Evolutionary conservation across 2,888 invertebrate genomes (phyloP).

Genomic region (Rhagium mordax): DNA sequence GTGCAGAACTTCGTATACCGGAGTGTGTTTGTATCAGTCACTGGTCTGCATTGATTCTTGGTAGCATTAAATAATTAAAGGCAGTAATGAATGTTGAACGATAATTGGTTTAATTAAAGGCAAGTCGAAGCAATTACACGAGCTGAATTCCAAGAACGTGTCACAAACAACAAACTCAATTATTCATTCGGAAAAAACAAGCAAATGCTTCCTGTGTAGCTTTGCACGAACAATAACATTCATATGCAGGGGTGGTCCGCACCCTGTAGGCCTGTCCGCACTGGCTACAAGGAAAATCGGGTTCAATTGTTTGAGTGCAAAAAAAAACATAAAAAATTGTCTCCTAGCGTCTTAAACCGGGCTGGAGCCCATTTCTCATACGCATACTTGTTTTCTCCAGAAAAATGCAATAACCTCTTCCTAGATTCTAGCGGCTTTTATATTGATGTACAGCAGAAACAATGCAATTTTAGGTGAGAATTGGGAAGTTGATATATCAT

Average conservation of each 20-base stretch:
- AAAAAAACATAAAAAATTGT: too few relatives aligned
- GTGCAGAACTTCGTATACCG: not conserved
- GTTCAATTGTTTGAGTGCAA: too few relatives aligned
- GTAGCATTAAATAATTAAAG: slow-evolving; percentile 44
- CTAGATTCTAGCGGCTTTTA: too few relatives aligned
- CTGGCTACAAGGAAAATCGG: too few relatives aligned
- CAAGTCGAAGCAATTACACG: slow-evolving; percentile 46
- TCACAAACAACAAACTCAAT: slow-evolving; percentile 47
- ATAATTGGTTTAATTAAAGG: slow-evolving; percentile 53
- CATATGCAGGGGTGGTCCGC: not conserved
- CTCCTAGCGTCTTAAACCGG: too few relatives aligned
- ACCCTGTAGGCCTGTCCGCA: not conserved
- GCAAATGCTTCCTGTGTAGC: slow-evolving; percentile 42
- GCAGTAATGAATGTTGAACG: slow-evolving; percentile 46
- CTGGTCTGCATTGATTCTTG: slow-evolving; percentile 42
- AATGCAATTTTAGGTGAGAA: too few relatives aligned
- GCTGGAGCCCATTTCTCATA: too few relatives aligned
- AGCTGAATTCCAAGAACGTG: slow-evolving; percentile 46
- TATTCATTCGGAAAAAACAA: slow-evolving; percentile 42
- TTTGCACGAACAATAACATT: not conserved
- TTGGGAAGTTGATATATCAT: too few relatives aligned
- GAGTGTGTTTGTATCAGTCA: slow-evolving; percentile 36
- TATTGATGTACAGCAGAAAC: too few relatives aligned
- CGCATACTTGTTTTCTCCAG: too few relatives aligned
- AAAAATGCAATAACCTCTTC: too few relatives aligned